Percentiles rank a stretch among this genome's conserved stretches.
Evolutionary conservation across 2,113 vertebrate species (phyloP).

Genomic region (Rissa tridactyla): DNA sequence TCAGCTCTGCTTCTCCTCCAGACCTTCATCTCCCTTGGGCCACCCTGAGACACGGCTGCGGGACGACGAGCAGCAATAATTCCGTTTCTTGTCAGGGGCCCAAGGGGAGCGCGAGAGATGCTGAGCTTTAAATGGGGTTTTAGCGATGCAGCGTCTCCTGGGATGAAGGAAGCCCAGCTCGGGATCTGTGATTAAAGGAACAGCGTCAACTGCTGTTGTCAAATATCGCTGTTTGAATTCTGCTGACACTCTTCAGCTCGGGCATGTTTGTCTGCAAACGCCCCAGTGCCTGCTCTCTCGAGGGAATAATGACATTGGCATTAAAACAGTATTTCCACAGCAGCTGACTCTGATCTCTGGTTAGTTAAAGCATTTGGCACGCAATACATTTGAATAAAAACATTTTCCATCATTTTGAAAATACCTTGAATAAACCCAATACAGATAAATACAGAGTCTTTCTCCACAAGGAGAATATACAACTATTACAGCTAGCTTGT

Average conservation of each 20-base stretch:
- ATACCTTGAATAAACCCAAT: neutral
- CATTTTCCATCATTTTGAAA: neutral
- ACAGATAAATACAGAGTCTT: neutral
- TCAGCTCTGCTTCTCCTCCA: neutral
- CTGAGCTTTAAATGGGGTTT: neutral
- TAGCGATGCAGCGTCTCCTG: neutral
- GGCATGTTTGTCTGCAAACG: neutral
- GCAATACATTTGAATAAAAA: neutral
- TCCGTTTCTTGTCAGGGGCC: neutral
- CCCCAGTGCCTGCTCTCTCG: neutral
- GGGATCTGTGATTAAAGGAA: neutral
- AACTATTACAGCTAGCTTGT: neutral
- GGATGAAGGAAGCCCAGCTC: neutral
- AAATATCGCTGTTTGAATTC: neutral
- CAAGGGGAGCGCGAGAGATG: neutral
- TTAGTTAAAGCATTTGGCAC: neutral
- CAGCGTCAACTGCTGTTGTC: accelerated
- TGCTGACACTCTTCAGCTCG: accelerated
- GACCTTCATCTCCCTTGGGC: neutral
- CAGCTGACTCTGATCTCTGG: neutral
- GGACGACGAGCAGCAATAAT: neutral
- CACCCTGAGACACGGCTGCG: neutral
- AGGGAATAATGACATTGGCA: neutral
- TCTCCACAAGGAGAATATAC: neutral
- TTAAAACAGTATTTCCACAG: neutral